Base-by-base conservation (phyloP, 2,797 vertebrate genomes). In the Lerista edwardsae region DNA sequence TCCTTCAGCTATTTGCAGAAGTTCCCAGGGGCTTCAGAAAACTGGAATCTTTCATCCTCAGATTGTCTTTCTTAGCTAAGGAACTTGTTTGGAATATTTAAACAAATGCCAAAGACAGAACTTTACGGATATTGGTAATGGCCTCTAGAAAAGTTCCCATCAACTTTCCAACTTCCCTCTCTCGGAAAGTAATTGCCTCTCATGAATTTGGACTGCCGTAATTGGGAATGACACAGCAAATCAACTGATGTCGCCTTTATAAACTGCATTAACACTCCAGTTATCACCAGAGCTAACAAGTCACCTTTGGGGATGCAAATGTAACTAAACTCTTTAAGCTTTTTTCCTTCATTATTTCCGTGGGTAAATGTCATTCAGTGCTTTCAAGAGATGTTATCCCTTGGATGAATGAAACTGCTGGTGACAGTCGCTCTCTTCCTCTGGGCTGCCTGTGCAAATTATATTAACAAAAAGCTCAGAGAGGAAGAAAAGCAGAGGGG, bases 231-330 rank as follows among this genome's bases (percentile, higher is more conserved):
- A 90, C 84, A 85, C 47, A 83, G 29, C 57, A 90, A 78, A 92
- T 91, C 74, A 91, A 82, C 36, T 23, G 5, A 34, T 6, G 3
- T 78, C 86, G 55, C 41, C 36, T 90, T 87, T 71, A 39, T 2
- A 77, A 31, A n/a, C 71, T 21, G 36, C 23, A 74, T 87, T 86
- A 91, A 75, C 23, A 75, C 17, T 82, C 44, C 72, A 84, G 83
- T 81, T 88, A 75, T 88, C 75, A 81, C 57, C 51, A 79, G 1
- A 15, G 51, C 3, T 80, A 89, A 90, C 74, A 88, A 88, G 36
- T 86, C 86, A 91, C 51, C 69, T 92, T 93, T 90, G 90, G 77
- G 64, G 74, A 90, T 86, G 12, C 17, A 88, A 86, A 91, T 89
- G 87, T 86, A 93, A 93, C 92, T 88, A 88, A 92, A 81, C 23